Evolutionary conservation across 1,140 invertebrate genomes (phyloP), one percentile per base, ranked within the genome.

Genomic region (Caenorhabditis inopinata): DNA sequence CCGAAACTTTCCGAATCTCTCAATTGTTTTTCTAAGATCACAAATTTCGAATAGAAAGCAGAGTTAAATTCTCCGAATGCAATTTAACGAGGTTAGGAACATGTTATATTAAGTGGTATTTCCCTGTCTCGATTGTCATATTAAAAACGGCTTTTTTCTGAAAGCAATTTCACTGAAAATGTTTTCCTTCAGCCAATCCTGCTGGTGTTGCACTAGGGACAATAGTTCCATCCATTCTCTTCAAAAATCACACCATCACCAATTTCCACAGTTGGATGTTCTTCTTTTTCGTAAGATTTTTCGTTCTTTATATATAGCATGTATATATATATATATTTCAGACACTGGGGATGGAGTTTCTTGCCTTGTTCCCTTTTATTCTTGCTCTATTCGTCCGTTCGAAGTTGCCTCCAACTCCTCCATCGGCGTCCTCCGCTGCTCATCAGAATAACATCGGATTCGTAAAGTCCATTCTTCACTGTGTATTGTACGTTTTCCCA

Each of bases 191-290:
- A 87, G 86, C 86, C 14, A 87, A 89, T 83, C 86, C 86, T 14
- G 73, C 87, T 32, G 86, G 86, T 6, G 86, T 87, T 76, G 87
- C 85, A 21, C 45, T 87, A 25, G 86, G 87, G 12, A 88, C 87
- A 21, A 77, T 88, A 29, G 82, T 83, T 9, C 86, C 86, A 27
- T 73, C 83, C 11, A 49, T 87, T 25, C 79, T 87, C 58, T 84
- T 87, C 45, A 74, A 62, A 11, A 76, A 77, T 23, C n/a, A 47
- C 29, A 77, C 21, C 7, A 58, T 38, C 23, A 27, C 27, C 25
- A 32, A 47, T 16, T 25, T 47, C 32, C 51, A 86, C 18, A 86
- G 58, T 35, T 88, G 83, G 86, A 81, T 51, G 27, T 45, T 81
- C 25, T 73, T 81, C 49, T 12, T 25, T 12, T 77, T 76, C 23